Evolutionary conservation across 1,140 invertebrate species (phyloP).

Genomic region (Drosophila aff.): DNA sequence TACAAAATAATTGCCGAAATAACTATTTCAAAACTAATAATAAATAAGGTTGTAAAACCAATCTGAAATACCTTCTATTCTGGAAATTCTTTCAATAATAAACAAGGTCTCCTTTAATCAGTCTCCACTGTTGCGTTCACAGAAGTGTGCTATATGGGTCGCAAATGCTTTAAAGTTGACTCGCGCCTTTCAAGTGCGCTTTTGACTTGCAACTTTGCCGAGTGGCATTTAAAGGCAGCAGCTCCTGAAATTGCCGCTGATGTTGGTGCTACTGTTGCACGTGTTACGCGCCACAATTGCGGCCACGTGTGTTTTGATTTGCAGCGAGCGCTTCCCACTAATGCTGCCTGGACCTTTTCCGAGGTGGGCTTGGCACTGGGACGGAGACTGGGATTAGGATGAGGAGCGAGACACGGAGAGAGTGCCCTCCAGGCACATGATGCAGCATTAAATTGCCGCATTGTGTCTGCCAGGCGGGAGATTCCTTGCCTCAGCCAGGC

Average conservation of each 20-base stretch:
- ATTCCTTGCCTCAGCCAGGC: slow-evolving; percentile 33
- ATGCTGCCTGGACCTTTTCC: slow-evolving; percentile 47
- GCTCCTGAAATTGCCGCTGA: slow-evolving; percentile 14
- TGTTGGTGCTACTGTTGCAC: slow-evolving; percentile 66
- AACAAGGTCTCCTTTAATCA: not conserved
- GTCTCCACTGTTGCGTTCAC: slow-evolving; percentile 17
- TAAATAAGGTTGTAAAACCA: too few relatives aligned
- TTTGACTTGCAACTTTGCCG: slow-evolving; percentile 72
- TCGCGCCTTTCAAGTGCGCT: slow-evolving; percentile 74
- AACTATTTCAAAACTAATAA: not conserved
- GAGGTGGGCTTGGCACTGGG: slow-evolving; percentile 9
- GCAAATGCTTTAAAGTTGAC: slow-evolving; percentile 67
- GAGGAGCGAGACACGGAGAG: slow-evolving; percentile 20
- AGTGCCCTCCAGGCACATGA: slow-evolving; percentile 79
- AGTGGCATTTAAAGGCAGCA: slow-evolving; percentile 57
- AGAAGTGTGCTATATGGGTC: slow-evolving; percentile 47
- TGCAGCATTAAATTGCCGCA: slow-evolving; percentile 85
- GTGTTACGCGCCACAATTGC: slow-evolving; percentile 83
- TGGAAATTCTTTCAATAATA: too few relatives aligned
- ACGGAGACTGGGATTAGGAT: slow-evolving; percentile 25
- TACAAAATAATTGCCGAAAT: not conserved
- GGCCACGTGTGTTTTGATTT: slow-evolving; percentile 85
- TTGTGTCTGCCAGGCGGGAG: slow-evolving; percentile 74
- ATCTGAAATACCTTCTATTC: not conserved
- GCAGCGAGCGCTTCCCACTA: slow-evolving; percentile 76